Percentiles rank a stretch among this genome's conserved stretches.
Evolutionary conservation across 2,113 vertebrate genomes (phyloP).

Genomic region (Hemiscyllium ocellatum): DNA sequence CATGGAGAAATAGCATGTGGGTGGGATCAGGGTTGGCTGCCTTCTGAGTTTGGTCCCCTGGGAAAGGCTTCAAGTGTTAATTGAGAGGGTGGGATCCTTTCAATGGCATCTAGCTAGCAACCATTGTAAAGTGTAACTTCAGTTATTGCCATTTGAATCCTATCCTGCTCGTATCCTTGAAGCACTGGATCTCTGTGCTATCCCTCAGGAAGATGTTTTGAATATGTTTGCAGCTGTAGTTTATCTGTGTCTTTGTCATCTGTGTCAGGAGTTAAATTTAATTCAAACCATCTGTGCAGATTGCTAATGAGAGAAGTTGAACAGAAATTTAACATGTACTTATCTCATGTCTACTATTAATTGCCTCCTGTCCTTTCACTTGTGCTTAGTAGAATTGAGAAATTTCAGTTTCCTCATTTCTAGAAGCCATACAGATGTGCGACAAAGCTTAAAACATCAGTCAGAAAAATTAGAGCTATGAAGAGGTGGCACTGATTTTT

Average conservation of each 20-base stretch:
- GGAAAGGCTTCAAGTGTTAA: too few relatives aligned
- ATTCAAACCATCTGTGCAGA: neutral
- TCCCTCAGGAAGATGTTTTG: neutral
- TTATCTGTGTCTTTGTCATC: neutral
- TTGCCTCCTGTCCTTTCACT: neutral
- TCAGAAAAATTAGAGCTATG: neutral
- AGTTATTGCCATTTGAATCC: neutral
- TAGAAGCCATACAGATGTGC: neutral
- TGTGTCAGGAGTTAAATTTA: neutral
- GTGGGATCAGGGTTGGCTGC: neutral
- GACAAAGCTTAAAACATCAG: neutral
- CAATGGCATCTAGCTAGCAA: neutral
- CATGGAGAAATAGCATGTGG: neutral
- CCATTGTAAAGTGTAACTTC: neutral
- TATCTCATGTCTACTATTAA: neutral
- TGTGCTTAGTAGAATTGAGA: neutral
- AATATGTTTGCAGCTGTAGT: neutral
- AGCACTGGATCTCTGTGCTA: neutral
- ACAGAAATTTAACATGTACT: neutral
- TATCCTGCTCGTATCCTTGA: neutral
- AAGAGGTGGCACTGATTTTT: neutral
- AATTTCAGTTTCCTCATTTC: neutral
- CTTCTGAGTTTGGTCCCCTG: neutral
- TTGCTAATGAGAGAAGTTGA: neutral
- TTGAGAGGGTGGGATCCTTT: neutral